Percentiles rank a stretch among this genome's conserved stretches.
Evolutionary conservation across 2,797 vertebrate species (phyloP).

Genomic region (Oreortyx pictus): DNA sequence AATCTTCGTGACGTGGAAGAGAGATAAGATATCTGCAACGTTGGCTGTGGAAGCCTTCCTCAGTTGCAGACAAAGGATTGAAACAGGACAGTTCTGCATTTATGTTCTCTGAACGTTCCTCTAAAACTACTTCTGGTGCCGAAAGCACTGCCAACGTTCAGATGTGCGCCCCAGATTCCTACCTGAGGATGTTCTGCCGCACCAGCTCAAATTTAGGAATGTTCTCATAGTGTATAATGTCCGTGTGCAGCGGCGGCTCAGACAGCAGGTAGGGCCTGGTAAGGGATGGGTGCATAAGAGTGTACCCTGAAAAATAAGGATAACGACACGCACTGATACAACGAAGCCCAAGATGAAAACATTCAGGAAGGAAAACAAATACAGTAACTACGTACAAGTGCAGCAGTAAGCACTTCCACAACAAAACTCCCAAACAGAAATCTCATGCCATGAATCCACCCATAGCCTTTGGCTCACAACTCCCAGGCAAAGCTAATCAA

Average conservation of each 20-base stretch:
- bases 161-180: background rate
- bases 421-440: background rate
- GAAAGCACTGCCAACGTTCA: background rate
- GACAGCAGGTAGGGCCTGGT: constrained; percentile 94
- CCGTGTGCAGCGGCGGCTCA: constrained; percentile 95
- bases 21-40: background rate
- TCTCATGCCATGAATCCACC: background rate
- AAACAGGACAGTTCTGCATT: background rate
- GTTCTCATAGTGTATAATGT: constrained; percentile 98
- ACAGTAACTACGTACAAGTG: accelerated
- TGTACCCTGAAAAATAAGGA: constrained; percentile 87
- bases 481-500: background rate
- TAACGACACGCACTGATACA: accelerated
- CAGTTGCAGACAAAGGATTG: background rate
- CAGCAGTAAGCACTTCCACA: background rate
- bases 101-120: background rate
- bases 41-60: background rate
- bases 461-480: background rate
- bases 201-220: constrained; percentile 93
- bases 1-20: background rate
- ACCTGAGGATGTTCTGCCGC: constrained; percentile 97
- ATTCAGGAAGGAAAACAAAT: background rate
- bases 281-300: constrained; percentile 98
- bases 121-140: background rate
- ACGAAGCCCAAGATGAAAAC: background rate